These are phyloP conservation scores for Pachyrhynchus sulphureomaculatus DNA, from an alignment of 1,140 invertebrate genomes.

Conservation along the genomic window DNA sequence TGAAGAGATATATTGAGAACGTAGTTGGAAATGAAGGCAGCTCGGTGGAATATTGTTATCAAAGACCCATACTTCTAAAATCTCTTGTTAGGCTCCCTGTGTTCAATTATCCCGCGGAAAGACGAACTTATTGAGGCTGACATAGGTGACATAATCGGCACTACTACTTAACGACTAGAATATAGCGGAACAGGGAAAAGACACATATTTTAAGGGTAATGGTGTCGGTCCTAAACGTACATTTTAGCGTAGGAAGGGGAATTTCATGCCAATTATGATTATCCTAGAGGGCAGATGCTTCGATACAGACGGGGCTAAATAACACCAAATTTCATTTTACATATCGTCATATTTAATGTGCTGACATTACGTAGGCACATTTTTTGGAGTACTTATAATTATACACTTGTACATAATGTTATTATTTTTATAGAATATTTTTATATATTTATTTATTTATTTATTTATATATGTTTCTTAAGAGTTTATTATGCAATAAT, in stretches of 20 bases:
- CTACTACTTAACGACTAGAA: constrained; percentile 20
- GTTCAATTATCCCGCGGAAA: constrained; percentile 20
- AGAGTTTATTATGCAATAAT: too few relatives aligned
- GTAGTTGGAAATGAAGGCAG: constrained; percentile 3
- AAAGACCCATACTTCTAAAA: constrained; percentile 14
- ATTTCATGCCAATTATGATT: constrained; percentile 23
- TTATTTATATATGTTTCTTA: too few relatives aligned
- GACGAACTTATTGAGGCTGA: constrained; percentile 20
- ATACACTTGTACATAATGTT: too few relatives aligned
- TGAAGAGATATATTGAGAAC: constrained; percentile 19
- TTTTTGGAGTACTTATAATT: too few relatives aligned
- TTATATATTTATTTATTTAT: too few relatives aligned
- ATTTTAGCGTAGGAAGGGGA: constrained; percentile 1
- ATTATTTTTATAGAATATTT: too few relatives aligned
- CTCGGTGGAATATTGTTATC: constrained; percentile 18
- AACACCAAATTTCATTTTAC: too few relatives aligned
- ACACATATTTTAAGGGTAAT: constrained; percentile 31
- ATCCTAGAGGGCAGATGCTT: neutral
- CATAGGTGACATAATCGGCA: constrained; percentile 29
- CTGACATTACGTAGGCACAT: too few relatives aligned
- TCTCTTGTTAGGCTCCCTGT: constrained; percentile 4
- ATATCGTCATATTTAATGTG: too few relatives aligned
- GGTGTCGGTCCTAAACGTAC: constrained; percentile 9
- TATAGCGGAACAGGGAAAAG: constrained; percentile 11
- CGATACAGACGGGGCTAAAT: too few relatives aligned